Evolutionary conservation across 2,797 vertebrate species (phyloP).

Genomic region (Tarsius wallacei): DNA sequence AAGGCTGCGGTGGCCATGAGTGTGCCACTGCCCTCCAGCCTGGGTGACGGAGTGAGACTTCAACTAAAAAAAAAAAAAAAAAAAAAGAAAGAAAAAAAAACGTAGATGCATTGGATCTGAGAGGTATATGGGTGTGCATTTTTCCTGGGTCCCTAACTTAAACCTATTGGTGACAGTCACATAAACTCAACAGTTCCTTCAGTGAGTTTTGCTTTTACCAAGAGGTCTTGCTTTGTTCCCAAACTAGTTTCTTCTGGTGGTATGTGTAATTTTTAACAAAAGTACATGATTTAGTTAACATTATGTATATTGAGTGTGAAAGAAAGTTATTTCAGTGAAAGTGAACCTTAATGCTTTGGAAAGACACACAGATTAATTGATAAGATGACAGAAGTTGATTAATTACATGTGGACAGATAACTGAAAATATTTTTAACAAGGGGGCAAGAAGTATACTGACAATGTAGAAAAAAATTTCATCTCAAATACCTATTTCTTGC

Average conservation of each 20-base stretch:
- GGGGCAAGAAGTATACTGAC: background rate
- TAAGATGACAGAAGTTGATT: background rate
- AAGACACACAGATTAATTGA: background rate
- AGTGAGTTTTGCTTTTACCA: background rate
- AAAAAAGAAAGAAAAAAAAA: background rate
- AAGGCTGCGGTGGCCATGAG: no score
- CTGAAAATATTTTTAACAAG: background rate
- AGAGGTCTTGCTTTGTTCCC: background rate
- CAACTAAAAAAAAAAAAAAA: no score
- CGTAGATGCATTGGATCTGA: background rate
- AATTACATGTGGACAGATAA: background rate
- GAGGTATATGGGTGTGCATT: background rate
- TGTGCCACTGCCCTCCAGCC: no score
- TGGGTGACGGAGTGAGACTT: no score
- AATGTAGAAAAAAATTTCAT: background rate
- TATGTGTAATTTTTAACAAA: background rate
- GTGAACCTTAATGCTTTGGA: background rate
- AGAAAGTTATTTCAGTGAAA: conserved; percentile 15
- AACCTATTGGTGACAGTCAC: background rate
- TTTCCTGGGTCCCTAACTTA: background rate
- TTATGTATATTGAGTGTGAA: background rate
- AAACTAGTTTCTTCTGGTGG: background rate
- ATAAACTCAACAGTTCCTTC: background rate
- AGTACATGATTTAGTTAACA: conserved; percentile 11
- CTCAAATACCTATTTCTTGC: background rate